Conservation (phyloP, 2,113 vertebrate genomes). For the Neolamprologus variostigma region DNA sequence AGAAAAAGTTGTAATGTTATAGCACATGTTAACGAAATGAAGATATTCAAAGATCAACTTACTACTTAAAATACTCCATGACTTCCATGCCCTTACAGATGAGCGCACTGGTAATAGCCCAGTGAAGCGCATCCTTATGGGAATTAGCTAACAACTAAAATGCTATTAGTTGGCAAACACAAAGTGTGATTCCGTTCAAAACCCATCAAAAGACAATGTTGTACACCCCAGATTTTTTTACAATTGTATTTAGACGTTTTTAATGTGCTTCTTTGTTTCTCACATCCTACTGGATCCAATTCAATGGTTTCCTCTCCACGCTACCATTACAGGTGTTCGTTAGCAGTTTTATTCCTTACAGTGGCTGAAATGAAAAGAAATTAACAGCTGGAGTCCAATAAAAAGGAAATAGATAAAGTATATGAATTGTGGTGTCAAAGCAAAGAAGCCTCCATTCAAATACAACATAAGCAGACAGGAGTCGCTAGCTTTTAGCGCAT, state of each 20-base stretch:
- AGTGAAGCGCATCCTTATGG: not conserved
- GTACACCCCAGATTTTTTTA: not conserved
- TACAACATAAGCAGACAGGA: not conserved
- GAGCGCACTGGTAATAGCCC: not conserved
- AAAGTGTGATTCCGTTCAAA: not conserved
- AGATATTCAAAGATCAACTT: not conserved
- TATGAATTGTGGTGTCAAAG: not conserved
- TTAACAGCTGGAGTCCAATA: accelerated
- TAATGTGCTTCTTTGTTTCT: not conserved
- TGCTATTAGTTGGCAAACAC: not conserved
- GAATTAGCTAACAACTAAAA: not conserved
- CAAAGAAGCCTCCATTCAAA: not conserved
- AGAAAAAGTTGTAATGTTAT: not conserved
- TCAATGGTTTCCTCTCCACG: not conserved
- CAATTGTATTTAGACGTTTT: not conserved
- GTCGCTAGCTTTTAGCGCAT: not conserved
- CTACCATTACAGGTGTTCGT: not conserved
- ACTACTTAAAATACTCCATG: not conserved
- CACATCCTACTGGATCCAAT: not conserved
- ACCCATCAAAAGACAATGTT: not conserved
- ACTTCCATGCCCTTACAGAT: not conserved
- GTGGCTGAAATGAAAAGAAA: not conserved
- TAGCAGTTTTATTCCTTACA: not conserved
- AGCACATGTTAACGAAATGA: not conserved
- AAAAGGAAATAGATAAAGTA: accelerated